phyloP scores from a whole-genome alignment of 2,888 invertebrate genomes.

The Phymatocera aterrima region DNA sequence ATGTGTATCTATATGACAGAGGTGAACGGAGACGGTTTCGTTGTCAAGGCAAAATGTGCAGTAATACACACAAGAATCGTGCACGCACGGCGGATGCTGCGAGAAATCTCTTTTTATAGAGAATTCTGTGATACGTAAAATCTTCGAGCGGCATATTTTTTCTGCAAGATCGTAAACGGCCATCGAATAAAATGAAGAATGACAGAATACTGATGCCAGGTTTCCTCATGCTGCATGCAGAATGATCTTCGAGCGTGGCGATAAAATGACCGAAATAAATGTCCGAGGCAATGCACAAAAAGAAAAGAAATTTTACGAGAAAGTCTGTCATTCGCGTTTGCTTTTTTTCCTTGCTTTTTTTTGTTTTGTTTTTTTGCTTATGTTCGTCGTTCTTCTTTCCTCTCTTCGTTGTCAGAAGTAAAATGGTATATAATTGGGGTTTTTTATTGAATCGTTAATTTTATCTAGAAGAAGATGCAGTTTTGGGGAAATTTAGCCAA shows the following conservation, averaged over 20 bases:
- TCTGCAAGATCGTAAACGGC: not conserved
- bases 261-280: not conserved
- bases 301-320: no score
- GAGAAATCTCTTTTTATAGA: no score
- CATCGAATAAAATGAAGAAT: not conserved
- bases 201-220: not conserved
- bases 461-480: not conserved
- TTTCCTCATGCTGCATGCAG: not conserved
- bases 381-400: no score
- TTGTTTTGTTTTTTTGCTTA: no score
- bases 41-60: not conserved
- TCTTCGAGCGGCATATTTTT: not conserved
- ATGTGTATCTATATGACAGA: constrained; percentile 12
- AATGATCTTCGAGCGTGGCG: not conserved
- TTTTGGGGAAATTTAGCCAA: not conserved
- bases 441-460: not conserved
- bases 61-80: not conserved
- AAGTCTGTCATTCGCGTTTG: no score
- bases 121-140: not conserved
- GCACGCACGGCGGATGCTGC: no score
- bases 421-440: no score
- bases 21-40: constrained; percentile 9
- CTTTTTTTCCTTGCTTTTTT: no score
- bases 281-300: no score
- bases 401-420: no score